Evolutionary conservation across 2,797 vertebrate species (phyloP).

Genomic region (Gadopsis marmoratus): DNA sequence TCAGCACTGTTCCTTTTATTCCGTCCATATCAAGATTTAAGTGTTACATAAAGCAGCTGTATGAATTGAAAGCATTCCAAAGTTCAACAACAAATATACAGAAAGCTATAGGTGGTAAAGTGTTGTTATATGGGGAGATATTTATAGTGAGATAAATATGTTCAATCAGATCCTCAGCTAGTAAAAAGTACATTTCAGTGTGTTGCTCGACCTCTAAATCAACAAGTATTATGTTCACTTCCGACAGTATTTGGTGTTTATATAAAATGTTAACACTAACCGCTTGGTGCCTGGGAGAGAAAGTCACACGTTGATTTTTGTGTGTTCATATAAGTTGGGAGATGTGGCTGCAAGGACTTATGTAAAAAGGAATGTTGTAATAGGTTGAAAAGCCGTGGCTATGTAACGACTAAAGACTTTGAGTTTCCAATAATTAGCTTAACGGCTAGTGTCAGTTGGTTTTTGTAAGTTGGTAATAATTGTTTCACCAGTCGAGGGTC

Average conservation of each 20-base stretch:
- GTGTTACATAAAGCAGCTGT: conserved; percentile 11
- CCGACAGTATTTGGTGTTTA: conserved; percentile 43
- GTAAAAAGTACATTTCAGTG: conserved; percentile 12
- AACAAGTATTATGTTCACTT: conserved; percentile 44
- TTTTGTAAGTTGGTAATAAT: conserved; percentile 36
- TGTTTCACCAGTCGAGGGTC: conserved; percentile 16
- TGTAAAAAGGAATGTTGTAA: conserved; percentile 55
- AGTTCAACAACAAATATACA: neutral
- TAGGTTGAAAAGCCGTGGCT: conserved; percentile 52
- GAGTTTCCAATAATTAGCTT: conserved; percentile 51
- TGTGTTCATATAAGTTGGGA: conserved; percentile 4
- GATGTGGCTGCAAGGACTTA: conserved; percentile 27
- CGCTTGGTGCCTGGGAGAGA: conserved; percentile 31
- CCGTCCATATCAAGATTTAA: conserved; percentile 21
- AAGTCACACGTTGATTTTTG: conserved; percentile 16
- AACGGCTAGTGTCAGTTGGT: conserved; percentile 31
- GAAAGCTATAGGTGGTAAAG: neutral
- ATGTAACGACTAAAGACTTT: conserved; percentile 31
- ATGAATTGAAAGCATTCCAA: conserved; percentile 15
- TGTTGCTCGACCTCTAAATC: conserved; percentile 23
- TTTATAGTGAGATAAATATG: conserved; percentile 13
- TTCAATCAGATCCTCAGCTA: neutral
- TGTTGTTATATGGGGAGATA: neutral
- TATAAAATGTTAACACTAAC: conserved; percentile 21
- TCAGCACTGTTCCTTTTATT: conserved; percentile 56